phyloP scores from a whole-genome alignment of 2,888 invertebrate species.

The Kryphioiulus occultus region DNA sequence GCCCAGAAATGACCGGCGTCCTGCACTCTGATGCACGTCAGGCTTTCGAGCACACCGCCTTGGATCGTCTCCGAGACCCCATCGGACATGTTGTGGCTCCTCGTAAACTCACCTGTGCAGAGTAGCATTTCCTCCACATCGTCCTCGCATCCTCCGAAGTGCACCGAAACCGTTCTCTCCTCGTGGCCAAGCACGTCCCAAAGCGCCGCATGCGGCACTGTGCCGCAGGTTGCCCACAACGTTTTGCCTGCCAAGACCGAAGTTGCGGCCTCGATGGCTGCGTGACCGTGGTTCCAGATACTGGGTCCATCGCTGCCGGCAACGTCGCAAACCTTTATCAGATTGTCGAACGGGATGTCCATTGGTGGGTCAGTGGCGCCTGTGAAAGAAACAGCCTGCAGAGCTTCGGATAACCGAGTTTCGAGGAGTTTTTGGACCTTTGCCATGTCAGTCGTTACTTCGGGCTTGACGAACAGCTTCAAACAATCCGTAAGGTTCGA shows the following conservation, averaged over 20 bases:
- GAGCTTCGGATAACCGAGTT: background rate
- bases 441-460: background rate
- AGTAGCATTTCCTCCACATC: background rate
- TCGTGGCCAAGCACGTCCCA: background rate
- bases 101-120: background rate
- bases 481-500: background rate
- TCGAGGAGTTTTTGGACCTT: background rate
- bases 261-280: background rate
- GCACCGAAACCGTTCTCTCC: background rate
- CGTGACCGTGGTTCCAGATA: background rate
- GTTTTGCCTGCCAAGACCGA: background rate
- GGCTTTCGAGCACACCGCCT: background rate
- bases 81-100: no score
- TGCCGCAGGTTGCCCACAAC: background rate
- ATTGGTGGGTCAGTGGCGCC: background rate
- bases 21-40: background rate
- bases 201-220: background rate
- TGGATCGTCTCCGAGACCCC: background rate
- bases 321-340: slow-evolving; percentile 10
- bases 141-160: background rate
- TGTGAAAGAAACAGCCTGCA: background rate
- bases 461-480: background rate
- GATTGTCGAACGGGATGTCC: background rate
- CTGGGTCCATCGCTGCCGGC: background rate
- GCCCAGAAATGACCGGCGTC: background rate